Base-by-base conservation (phyloP, 2,888 invertebrate genomes). In the Cyaniris semiargus region DNA sequence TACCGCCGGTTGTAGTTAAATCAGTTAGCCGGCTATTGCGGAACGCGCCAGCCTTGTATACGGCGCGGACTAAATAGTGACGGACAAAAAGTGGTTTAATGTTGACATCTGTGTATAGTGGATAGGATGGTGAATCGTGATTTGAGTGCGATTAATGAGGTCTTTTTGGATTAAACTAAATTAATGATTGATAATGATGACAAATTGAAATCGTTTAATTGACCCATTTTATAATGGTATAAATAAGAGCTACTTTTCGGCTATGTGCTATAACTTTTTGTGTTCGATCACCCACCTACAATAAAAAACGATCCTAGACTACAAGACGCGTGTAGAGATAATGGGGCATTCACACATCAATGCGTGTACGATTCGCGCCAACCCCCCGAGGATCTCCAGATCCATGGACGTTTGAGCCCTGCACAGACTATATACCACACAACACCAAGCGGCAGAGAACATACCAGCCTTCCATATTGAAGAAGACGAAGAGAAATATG, bases 301-400 rank as follows among this genome's bases (percentile, higher is more conserved):
- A 48, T 15, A 48, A 48, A 38, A 10, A 34, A 13, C 44, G n/a
- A 58, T 58, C 7, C 10, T 23, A 13, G 21, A 60, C 10, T 18
- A 5, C 18, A 53, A 60, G 23, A 10, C 7, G 10, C 21, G 23
- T 23, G 6, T 23, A 10, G 6, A 31, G 15, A 66, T 31, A 66
- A 66, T 66, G 27, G 15, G 75, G 56, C 70, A 44, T 56, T 34
- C 34, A 70, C 18, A 27, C 27, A 66, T 85, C 81, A 81, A 92
- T 93, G 92, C 88, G 88, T 77, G 93, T 93, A 56, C 88, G 87
- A 27, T 93, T 93, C 78, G 92, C 91, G 18, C 90, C 90, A 8
- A 89, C 91, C 13, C 92, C 92, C 3, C 81, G 83, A 70, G 86
- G 86, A 75, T 90, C 92, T 2, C 86, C 87, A 0, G 88, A 89